phyloP scores from a whole-genome alignment of 1,140 invertebrate genomes.

The Brachionus sp. region DNA sequence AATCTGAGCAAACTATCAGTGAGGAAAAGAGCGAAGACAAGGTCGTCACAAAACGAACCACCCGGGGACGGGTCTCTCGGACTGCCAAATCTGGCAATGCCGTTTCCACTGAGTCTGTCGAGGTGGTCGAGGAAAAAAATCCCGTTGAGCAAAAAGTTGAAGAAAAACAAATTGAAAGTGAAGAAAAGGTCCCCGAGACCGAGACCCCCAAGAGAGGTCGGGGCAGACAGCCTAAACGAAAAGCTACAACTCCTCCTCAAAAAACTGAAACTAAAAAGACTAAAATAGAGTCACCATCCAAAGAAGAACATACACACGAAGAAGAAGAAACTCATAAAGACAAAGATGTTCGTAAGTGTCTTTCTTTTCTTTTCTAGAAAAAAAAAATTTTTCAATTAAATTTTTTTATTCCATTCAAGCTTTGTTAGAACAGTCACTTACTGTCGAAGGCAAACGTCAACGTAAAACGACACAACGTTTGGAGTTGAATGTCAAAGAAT shows the following conservation, averaged over 20 bases:
- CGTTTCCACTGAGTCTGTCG: neutral
- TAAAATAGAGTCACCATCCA: slow-evolving; percentile 45
- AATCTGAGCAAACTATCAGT: neutral
- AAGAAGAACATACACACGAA: neutral
- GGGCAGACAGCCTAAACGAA: neutral
- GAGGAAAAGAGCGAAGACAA: neutral
- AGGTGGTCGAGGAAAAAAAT: slow-evolving; percentile 32
- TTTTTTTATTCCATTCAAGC: slow-evolving; percentile 49
- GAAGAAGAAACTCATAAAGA: neutral
- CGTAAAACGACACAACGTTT: slow-evolving; percentile 58
- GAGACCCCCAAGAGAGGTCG: neutral
- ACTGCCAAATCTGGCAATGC: neutral
- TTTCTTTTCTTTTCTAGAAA: neutral
- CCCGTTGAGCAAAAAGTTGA: slow-evolving; percentile 3
- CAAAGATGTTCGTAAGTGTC: neutral
- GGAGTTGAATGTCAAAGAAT: slow-evolving; percentile 50
- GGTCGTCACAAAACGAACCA: neutral
- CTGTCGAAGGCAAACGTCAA: slow-evolving; percentile 55
- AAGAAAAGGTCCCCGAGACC: neutral
- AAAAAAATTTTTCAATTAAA: neutral
- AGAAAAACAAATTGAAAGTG: neutral
- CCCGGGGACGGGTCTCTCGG: neutral
- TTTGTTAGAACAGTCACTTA: slow-evolving; percentile 55
- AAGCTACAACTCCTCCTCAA: neutral
- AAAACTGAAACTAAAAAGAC: slow-evolving; percentile 46